Evolutionary conservation across 2,797 vertebrate species (phyloP).

Genomic region (Typhlichthys subterraneus): DNA sequence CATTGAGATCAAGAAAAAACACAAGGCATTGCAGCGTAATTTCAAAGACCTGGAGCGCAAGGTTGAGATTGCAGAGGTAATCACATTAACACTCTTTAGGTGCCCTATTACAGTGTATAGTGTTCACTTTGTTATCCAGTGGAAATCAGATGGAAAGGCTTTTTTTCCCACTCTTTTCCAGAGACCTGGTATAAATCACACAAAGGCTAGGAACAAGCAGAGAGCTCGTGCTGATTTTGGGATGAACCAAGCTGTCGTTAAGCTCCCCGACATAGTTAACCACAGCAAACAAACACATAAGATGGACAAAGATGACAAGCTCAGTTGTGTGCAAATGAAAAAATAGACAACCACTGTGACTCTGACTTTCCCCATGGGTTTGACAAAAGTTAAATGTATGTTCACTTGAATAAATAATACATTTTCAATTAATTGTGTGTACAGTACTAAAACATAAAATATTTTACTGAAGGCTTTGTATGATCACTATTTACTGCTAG

Average conservation of each 20-base stretch:
- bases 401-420: no score
- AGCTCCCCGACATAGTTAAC: constrained; percentile 45
- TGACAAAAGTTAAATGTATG: no score
- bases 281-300: neutral
- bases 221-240: constrained; percentile 12
- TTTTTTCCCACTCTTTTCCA: constrained; percentile 38
- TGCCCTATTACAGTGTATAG: neutral
- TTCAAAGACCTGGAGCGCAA: constrained; percentile 58
- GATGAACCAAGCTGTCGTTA: constrained; percentile 15
- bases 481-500: neutral
- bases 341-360: neutral
- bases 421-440: no score
- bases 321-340: neutral
- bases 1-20: constrained; percentile 48
- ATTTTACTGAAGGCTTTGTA: no score
- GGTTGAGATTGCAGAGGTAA: constrained; percentile 59
- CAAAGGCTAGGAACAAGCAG: constrained; percentile 25
- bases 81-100: neutral
- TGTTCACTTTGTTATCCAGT: neutral
- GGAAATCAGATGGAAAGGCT: neutral
- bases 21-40: constrained; percentile 53
- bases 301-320: neutral
- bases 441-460: no score
- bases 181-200: constrained; percentile 46
- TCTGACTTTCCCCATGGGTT: no score